Evolutionary conservation across 2,113 vertebrate genomes (phyloP).

Genomic region (Trinectes maculatus): DNA sequence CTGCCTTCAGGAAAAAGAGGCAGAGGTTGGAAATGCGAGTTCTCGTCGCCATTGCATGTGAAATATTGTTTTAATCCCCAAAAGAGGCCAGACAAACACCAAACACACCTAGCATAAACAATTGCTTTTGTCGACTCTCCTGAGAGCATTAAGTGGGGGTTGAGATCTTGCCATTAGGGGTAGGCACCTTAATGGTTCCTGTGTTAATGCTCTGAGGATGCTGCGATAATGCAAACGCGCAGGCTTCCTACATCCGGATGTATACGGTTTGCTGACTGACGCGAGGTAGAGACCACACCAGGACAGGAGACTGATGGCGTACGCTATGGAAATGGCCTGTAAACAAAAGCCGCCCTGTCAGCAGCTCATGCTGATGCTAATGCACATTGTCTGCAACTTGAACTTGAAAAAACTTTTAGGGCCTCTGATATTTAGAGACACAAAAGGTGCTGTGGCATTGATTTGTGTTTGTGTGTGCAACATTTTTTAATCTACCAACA

Average conservation of each 20-base stretch:
- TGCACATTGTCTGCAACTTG: too few species aligned
- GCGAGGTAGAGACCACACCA: constrained; percentile 14
- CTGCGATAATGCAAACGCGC: constrained; percentile 44
- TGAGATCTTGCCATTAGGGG: constrained; percentile 45
- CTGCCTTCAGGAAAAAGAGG: background rate
- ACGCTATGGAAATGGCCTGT: constrained; percentile 28
- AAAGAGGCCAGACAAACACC: constrained; percentile 43
- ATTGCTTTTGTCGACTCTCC: constrained; percentile 24
- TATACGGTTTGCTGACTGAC: constrained; percentile 57
- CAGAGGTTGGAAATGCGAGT: constrained; percentile 18
- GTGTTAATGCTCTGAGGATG: constrained; percentile 44
- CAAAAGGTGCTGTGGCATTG: background rate
- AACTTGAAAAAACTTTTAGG: too few species aligned
- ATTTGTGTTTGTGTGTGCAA: background rate
- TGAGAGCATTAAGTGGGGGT: constrained; percentile 57
- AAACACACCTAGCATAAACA: constrained; percentile 48
- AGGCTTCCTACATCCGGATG: constrained; percentile 40
- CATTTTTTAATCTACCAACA: background rate
- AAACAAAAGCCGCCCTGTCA: constrained; percentile 46
- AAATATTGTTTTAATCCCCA: background rate
- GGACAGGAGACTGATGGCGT: constrained; percentile 19
- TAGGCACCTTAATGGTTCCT: constrained; percentile 71
- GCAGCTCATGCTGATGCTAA: constrained; percentile 43
- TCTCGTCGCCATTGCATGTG: constrained; percentile 20
- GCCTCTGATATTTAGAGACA: background rate